These are phyloP conservation scores for Pseudochromis fuscus DNA, from an alignment of 2,797 vertebrate species.

Conservation along the genomic window DNA sequence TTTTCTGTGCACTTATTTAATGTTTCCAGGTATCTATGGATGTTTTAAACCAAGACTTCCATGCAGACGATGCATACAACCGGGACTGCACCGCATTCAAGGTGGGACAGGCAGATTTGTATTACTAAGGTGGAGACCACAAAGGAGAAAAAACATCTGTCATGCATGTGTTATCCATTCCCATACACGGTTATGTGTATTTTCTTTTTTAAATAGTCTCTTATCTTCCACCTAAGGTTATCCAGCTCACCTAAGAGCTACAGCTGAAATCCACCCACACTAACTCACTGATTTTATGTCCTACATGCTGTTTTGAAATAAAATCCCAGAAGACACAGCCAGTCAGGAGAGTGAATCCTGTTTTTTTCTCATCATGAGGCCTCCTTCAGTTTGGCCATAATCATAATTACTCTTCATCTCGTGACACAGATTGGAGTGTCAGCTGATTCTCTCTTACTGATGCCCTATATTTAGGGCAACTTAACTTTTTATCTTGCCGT, in stretches of 20 bases:
- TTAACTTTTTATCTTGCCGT: background rate
- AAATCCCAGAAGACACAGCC: constrained; percentile 6
- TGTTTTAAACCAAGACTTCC: constrained; percentile 85
- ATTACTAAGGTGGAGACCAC: background rate
- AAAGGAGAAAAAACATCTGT: background rate
- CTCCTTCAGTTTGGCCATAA: background rate
- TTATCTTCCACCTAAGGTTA: background rate
- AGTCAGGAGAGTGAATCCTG: constrained; percentile 1
- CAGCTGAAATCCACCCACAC: constrained; percentile 4
- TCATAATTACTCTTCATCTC: background rate
- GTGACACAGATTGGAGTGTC: too few species aligned
- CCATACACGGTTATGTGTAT: background rate
- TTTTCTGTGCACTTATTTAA: background rate
- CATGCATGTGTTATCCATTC: background rate
- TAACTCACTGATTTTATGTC: constrained; percentile 4
- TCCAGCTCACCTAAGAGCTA: constrained; percentile 9
- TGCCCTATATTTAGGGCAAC: background rate
- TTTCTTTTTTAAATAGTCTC: background rate
- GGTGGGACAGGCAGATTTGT: constrained; percentile 76
- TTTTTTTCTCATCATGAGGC: background rate
- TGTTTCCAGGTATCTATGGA: constrained; percentile 88
- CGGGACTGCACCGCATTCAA: constrained; percentile 94
- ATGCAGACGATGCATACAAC: constrained; percentile 89
- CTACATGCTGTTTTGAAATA: constrained; percentile 1
- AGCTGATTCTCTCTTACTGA: background rate